Evolutionary conservation across 1,140 invertebrate species (phyloP), one percentile per base, ranked within the genome.

Genomic region (Plectrocnemia conspersa): DNA sequence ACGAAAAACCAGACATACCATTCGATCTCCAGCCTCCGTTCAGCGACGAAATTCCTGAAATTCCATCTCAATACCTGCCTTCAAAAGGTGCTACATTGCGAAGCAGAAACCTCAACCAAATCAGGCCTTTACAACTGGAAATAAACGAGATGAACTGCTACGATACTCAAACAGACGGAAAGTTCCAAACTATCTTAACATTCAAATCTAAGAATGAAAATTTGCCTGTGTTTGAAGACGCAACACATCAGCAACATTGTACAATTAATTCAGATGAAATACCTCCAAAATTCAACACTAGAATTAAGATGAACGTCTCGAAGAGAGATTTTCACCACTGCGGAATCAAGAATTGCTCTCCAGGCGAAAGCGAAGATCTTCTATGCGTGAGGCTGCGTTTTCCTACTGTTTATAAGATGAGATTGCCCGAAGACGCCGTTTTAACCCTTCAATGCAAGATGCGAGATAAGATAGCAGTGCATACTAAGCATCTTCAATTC

Each of bases 361-460:
- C 45, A 9, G 27, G 18, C 6, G 48, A 41, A 16, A 41, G 48
- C 36, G 44, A 36, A 23, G 27, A 40, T 5, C 48, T 54, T 57
- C 64, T 79, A 52, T 85, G 83, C 59, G 63, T 85, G 11, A 73
- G 72, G 2, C 22, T 85, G 1, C 69, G 83, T 29, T 81, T 85
- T 62, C 82, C 83, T 6, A 68, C 74, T 2, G 75, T 84, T 23
- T 54, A 68, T 6, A 82, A 81, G 1, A 64, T 86, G 24, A 77
- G 74, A 64, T 72, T 84, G n/a, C 76, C 75, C 0, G 77, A 82
- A 38, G 83, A 86, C 63, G 66, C 74, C 1, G 71, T 79, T 7
- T 68, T 85, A 9, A 80, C 77, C 18, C 68, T 86, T 23, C 76
- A 80, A 56, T 85, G 84, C 63, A 76, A 74, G 33, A 76, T 77